Evolutionary conservation across 2,113 vertebrate species (phyloP).

Genomic region (Talpa occidentalis): DNA sequence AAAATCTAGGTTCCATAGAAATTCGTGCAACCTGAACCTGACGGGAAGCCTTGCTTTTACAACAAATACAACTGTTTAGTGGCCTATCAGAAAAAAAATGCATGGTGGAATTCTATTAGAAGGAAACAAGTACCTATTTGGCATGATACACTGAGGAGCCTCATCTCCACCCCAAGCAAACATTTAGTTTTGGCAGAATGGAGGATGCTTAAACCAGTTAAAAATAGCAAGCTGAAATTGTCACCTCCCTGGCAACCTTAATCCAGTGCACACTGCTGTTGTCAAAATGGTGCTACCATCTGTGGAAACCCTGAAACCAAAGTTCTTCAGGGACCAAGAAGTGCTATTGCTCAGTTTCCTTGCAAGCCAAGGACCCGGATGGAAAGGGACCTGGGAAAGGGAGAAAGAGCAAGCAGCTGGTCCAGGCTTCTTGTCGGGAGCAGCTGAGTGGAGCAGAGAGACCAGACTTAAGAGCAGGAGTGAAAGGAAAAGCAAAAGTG

Average conservation of each 20-base stretch:
- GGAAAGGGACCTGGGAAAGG: background rate
- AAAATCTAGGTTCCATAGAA: background rate
- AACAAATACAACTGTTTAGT: conserved; percentile 8
- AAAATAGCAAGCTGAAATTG: conserved; percentile 57
- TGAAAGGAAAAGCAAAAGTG: background rate
- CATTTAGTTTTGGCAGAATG: background rate
- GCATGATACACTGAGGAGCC: background rate
- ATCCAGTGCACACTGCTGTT: conserved; percentile 48
- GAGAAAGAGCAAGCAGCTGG: background rate
- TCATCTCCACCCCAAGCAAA: conserved; percentile 32
- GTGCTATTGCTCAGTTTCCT: background rate
- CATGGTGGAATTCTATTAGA: background rate
- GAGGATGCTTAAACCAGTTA: conserved; percentile 47
- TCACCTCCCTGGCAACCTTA: conserved; percentile 63
- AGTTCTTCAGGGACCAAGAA: background rate
- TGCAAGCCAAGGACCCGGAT: background rate
- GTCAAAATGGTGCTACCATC: background rate
- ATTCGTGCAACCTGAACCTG: background rate
- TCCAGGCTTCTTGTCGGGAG: background rate
- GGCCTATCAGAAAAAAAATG: background rate
- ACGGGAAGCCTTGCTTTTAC: conserved; percentile 15
- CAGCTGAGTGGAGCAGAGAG: no score
- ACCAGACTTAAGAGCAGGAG: background rate
- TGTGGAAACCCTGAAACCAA: background rate
- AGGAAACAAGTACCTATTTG: background rate